phyloP scores from a whole-genome alignment of 2,888 invertebrate genomes.

The Zygothrica quintamaculata region DNA sequence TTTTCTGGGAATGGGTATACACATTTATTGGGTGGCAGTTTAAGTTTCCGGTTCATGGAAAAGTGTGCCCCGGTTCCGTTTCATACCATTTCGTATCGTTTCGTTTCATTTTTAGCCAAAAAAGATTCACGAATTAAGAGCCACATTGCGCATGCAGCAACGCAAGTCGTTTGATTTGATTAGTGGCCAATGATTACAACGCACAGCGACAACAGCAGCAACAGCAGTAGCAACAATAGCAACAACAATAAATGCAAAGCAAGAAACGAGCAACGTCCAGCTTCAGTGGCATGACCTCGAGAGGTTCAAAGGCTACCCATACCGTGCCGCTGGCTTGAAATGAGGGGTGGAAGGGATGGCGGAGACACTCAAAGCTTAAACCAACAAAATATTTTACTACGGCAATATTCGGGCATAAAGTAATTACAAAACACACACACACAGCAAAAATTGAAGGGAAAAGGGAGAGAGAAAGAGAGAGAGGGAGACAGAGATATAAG shows the following conservation, averaged over 20 bases:
- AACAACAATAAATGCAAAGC: conserved; percentile 36
- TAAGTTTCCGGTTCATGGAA: conserved; percentile 48
- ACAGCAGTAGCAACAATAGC: conserved; percentile 13
- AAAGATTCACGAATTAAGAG: conserved; percentile 11
- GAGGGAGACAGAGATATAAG: conserved; percentile 6
- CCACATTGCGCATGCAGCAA: conserved; percentile 46
- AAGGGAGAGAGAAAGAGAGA: conserved; percentile 19
- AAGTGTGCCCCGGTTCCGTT: conserved; percentile 38
- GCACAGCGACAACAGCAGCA: conserved; percentile 11
- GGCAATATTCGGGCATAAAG: conserved; percentile 75
- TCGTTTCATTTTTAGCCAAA: too few relatives aligned
- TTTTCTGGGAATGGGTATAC: not conserved
- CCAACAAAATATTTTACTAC: conserved; percentile 73
- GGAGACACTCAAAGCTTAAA: conserved; percentile 28
- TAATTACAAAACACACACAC: conserved; percentile 72
- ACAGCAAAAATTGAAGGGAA: too few relatives aligned
- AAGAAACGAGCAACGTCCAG: conserved; percentile 48
- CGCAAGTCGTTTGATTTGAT: conserved; percentile 67
- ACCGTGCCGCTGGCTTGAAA: not conserved
- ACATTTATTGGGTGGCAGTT: conserved; percentile 32
- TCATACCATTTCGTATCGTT: too few relatives aligned
- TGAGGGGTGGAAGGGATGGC: not conserved
- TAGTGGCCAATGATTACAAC: conserved; percentile 59
- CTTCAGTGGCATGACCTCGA: conserved; percentile 41
- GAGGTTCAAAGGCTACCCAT: conserved; percentile 34